Percentiles rank a stretch among this genome's conserved stretches.
phyloP scores from a whole-genome alignment of 2,797 vertebrate genomes.

The Gymnocypris eckloni region DNA sequence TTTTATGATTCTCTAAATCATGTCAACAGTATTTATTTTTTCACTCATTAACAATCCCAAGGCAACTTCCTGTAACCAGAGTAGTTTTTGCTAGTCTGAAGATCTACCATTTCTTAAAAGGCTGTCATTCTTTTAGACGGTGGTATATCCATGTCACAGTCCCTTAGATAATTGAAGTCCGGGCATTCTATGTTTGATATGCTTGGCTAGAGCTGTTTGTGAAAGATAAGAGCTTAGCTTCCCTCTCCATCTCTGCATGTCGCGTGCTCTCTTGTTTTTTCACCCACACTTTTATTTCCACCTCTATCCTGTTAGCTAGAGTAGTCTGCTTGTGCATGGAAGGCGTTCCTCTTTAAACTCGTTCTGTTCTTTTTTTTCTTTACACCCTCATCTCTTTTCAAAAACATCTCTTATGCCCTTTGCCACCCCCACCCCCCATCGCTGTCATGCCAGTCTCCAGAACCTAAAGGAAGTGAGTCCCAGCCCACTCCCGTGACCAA shows the following conservation, averaged over 20 bases:
- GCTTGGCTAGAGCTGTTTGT: constrained; percentile 1
- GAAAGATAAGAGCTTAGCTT: constrained; percentile 22
- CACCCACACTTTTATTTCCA: constrained; percentile 32
- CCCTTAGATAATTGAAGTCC: not conserved
- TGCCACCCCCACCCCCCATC: constrained; percentile 13
- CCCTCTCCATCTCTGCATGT: constrained; percentile 8
- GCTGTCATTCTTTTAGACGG: not conserved
- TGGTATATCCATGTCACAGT: constrained; percentile 1
- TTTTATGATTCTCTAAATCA: constrained; percentile 1
- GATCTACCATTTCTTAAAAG: not conserved
- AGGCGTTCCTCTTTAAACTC: constrained; percentile 54
- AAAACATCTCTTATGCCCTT: constrained; percentile 24
- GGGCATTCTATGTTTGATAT: not conserved
- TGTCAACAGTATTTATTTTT: not conserved
- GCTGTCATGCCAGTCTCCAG: constrained; percentile 75
- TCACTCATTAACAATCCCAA: not conserved
- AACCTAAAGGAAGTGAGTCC: constrained; percentile 86
- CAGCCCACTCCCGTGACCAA: constrained; percentile 85
- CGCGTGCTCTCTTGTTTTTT: constrained; percentile 12
- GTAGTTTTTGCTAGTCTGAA: constrained; percentile 7
- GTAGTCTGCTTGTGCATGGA: constrained; percentile 59
- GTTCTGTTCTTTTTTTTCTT: constrained; percentile 57
- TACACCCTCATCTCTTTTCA: constrained; percentile 43
- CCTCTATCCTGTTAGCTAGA: constrained; percentile 41
- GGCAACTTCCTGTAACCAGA: not conserved